A percentile compares a stretch with the other conserved stretches of the same genome.
These are phyloP conservation scores for Bergia puertoricense DNA, from an alignment of 92 coral and sea anemone genomes.

Conservation along the genomic window DNA sequence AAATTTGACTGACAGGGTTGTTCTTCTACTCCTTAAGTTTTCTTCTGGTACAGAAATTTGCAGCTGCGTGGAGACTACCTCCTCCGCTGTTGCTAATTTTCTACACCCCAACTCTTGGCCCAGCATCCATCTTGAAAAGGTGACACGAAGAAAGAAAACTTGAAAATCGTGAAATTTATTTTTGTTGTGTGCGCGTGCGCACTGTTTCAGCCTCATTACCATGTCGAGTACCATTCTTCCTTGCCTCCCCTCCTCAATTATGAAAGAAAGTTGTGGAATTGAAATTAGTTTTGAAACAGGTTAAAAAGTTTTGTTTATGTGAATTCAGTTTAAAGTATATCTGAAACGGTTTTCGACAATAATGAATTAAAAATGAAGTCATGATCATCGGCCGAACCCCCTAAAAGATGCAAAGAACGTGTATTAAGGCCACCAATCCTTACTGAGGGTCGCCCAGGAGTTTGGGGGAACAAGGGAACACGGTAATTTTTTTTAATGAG, in stretches of 20 bases:
- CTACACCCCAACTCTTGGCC: constrained; percentile 22
- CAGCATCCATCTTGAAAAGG: constrained; percentile 35
- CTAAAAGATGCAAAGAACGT: too few relatives aligned
- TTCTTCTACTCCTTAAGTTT: constrained; percentile 2
- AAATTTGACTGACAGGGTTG: background rate
- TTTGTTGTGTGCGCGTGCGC: constrained; percentile 42
- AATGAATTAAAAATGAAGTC: too few relatives aligned
- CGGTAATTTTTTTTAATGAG: too few relatives aligned
- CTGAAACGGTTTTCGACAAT: too few relatives aligned
- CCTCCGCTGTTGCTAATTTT: constrained; percentile 11
- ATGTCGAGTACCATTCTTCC: constrained; percentile 27
- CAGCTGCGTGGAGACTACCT: constrained; percentile 32
- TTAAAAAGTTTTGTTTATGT: too few relatives aligned
- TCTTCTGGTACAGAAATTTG: constrained; percentile 26
- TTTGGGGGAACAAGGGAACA: too few relatives aligned
- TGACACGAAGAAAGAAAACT: constrained; percentile 36
- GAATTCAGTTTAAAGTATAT: too few relatives aligned
- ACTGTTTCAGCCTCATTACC: constrained; percentile 2
- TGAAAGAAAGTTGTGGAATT: background rate
- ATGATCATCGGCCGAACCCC: too few relatives aligned
- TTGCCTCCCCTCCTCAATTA: background rate
- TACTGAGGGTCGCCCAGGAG: too few relatives aligned
- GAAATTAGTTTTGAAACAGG: too few relatives aligned
- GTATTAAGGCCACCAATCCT: too few relatives aligned
- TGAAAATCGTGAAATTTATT: constrained; percentile 38